Evolutionary conservation across 2,888 invertebrate genomes (phyloP).

Genomic region (Eilema caniola): DNA sequence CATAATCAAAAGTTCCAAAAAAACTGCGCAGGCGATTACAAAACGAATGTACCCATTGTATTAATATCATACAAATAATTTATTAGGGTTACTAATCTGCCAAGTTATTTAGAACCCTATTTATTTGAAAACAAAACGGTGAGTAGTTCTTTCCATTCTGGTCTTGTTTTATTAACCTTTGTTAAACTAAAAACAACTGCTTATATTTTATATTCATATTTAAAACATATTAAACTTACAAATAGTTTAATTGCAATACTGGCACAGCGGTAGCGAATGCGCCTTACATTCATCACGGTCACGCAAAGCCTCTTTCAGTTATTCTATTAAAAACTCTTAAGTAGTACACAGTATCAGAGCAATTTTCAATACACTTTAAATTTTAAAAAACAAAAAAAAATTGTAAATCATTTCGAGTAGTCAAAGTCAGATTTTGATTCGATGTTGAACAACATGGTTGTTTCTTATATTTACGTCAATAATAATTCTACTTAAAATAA

Average conservation of each 20-base stretch:
- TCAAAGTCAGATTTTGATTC: no score
- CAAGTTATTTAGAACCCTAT: conserved; percentile 5
- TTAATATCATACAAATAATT: conserved; percentile 45
- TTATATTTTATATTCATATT: neutral
- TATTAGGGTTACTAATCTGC: conserved; percentile 22
- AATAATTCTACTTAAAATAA: no score
- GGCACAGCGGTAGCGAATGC: neutral
- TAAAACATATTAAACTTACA: neutral
- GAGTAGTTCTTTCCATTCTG: neutral
- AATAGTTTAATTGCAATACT: neutral
- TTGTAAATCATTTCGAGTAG: no score
- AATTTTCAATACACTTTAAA: no score
- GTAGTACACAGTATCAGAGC: no score
- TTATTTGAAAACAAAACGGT: neutral
- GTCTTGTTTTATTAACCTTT: neutral
- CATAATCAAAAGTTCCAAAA: conserved; percentile 38
- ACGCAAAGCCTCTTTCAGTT: no score
- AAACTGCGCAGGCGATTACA: conserved; percentile 60
- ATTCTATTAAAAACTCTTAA: no score
- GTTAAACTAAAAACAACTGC: neutral
- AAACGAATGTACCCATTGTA: conserved; percentile 64
- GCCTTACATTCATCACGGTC: no score
- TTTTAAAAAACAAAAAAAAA: no score
- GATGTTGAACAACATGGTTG: no score
- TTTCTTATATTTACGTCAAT: no score